These are phyloP conservation scores for Channallabes apus DNA, from an alignment of 2,797 vertebrate species.

Conservation along the genomic window DNA sequence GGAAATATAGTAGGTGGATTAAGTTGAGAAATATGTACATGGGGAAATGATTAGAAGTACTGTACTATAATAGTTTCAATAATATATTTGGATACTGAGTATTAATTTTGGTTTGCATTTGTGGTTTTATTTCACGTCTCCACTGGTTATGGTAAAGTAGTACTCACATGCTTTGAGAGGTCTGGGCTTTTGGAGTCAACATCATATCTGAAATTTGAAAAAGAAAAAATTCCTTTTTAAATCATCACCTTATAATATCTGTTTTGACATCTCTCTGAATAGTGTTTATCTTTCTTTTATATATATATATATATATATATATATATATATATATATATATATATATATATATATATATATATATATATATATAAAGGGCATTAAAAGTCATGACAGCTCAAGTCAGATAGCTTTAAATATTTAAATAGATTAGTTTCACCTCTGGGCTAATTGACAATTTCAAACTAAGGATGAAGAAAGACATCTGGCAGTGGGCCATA, in stretches of 20 bases:
- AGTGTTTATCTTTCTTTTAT: not conserved
- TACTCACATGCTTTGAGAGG: constrained; percentile 93
- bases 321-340: not conserved
- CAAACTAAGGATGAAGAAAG: constrained; percentile 22
- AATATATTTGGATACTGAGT: constrained; percentile 49
- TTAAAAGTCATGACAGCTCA: not conserved
- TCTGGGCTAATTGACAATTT: constrained; percentile 14
- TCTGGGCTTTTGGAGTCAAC: constrained; percentile 96
- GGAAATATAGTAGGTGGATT: constrained; percentile 2
- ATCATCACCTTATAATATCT: not conserved
- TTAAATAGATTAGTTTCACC: not conserved
- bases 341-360: not conserved
- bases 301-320: not conserved
- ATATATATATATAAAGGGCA: too few relatives aligned
- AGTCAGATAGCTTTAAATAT: not conserved
- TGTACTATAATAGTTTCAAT: not conserved
- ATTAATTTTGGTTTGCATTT: constrained; percentile 36
- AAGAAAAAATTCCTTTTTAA: constrained; percentile 25
- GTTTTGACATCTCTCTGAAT: not conserved
- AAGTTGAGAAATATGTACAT: constrained; percentile 16
- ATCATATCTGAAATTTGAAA: constrained; percentile 81
- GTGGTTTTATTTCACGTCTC: not conserved
- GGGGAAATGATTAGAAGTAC: not conserved
- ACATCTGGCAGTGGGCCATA: constrained; percentile 4
- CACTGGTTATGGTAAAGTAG: not conserved